Base-by-base conservation (phyloP, 2,113 vertebrate species). In the Tupaia chinensis region DNA sequence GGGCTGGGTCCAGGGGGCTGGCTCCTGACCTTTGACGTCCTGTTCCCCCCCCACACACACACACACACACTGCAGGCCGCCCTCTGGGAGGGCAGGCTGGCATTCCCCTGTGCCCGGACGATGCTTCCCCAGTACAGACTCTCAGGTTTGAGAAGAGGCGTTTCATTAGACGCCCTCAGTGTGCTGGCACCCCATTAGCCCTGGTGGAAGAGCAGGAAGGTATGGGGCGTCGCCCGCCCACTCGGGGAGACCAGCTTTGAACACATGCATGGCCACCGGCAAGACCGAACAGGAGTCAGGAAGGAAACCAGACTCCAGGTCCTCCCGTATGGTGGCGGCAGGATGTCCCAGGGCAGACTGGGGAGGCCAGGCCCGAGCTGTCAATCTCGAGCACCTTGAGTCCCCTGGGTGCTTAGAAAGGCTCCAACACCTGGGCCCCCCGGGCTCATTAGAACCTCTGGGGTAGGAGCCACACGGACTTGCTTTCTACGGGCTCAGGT, bases 241-340 rank as follows among this genome's bases (percentile, higher is more conserved):
- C 95, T 89, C 82, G 84, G 82, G 93, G 85, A 93, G 88, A 60
- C 34, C 1, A 27, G 77, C 94, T 93, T 96, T 95, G 65, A 90
- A 87, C 63, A 84, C 87, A 58, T 29, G 65, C 34, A 9, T 72
- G 56, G 74, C 70, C 15, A 9, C 72, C 73, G 89, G 86, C 95
- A 94, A 80, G 94, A 96, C 79, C 66, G 34, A 79, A 87, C 94
- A 91, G 83, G 90, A 87, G 87, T 66, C 16, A 0, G 72, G 65
- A 76, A 73, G 29, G 65, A 82, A 93, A 68, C 89, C 92, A 83
- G 87, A 84, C 83, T 84, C 85, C 77, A 23, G n/a, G 93, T 63
- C 85, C 86, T 93, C 0, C 5, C 68, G 66, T 15, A 9, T 0
- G 0, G 23, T 34, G 66, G 70, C 0, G 5, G 9, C 74, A n/a